Evolutionary conservation across 2,797 vertebrate species (phyloP), one percentile per base, ranked within the genome.

Genomic region (Denticeps clupeoides): DNA sequence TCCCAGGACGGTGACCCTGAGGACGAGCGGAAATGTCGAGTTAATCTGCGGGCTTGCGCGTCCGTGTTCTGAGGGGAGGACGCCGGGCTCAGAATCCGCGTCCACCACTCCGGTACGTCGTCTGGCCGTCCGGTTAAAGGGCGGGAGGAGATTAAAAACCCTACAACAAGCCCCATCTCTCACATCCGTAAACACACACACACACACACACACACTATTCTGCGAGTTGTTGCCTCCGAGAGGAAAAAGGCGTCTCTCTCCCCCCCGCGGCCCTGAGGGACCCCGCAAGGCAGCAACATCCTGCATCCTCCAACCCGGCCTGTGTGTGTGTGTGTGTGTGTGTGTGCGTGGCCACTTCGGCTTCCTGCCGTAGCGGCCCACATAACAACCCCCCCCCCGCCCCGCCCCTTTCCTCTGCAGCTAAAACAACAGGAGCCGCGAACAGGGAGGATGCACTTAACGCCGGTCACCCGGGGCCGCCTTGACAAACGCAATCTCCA

Each of bases 241-340:
- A 54, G 54, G 47, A 55, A 57, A 53, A 55, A 59, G 45, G 47
- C 41, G 16, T 62, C 51, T 55, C 65, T n/a, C n/a, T 38, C 21
- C 35, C 51, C 56, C 47, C 11, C 46, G 19, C 24, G 44, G 48
- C 55, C 56, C 59, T 49, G 41, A 40, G 56, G 51, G 59, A 59
- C 27, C 1, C 10, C 19, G 32, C 42, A 45, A 61, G 52, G 31
- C 35, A 53, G 16, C 32, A 9, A 53, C 53, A 58, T 48, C 58
- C 53, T 47, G 47, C 25, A n/a, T n/a, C n/a, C n/a, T n/a, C n/a
- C n/a, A n/a, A n/a, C n/a, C n/a, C n/a, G n/a, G n/a, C n/a, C n/a
- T 33, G 31, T 33, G 31, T 35, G 33, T 37, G 33, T 37, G 33
- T 37, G 29, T 13, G 28, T 31, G 28, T 33, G 31, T 7, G 13